Percentiles rank a stretch among this genome's conserved stretches.
Conservation (phyloP, 2,797 vertebrate species). For the Enteromius radiatus region DNA sequence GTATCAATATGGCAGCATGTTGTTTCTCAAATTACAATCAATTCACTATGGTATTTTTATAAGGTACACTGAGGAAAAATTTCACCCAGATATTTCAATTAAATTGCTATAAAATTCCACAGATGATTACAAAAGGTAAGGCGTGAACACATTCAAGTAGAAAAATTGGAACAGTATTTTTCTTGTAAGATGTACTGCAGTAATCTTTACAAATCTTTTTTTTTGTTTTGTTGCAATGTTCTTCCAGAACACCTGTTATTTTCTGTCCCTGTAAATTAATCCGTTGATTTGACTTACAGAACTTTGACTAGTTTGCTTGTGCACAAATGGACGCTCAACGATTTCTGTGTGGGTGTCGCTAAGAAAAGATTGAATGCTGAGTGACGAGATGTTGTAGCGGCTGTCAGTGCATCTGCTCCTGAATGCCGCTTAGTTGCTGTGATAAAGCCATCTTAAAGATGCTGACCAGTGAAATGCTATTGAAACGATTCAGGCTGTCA, state of each 20-base stretch:
- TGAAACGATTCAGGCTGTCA: background rate
- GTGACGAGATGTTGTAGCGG: background rate
- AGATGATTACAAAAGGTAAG: background rate
- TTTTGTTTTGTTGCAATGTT: background rate
- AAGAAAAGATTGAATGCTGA: constrained; percentile 15
- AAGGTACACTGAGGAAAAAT: background rate
- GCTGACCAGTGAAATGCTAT: constrained; percentile 6
- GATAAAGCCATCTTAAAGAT: constrained; percentile 12
- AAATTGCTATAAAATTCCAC: background rate
- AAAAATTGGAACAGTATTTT: background rate
- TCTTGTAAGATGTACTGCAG: background rate
- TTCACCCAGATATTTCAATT: background rate
- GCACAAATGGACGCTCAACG: background rate
- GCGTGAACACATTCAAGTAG: background rate
- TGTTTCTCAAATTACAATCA: background rate
- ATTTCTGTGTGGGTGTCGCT: constrained; percentile 6
- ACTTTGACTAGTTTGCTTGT: background rate
- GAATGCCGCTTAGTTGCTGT: background rate
- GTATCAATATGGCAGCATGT: background rate
- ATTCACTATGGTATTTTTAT: background rate
- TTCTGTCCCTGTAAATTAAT: background rate
- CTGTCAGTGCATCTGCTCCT: constrained; percentile 13
- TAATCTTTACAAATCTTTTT: background rate
- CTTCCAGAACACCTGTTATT: background rate
- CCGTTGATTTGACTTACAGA: background rate